Percentiles rank a stretch among this genome's conserved stretches.
phyloP scores from a whole-genome alignment of 2,797 vertebrate genomes.

The Jordanella pulchra region DNA sequence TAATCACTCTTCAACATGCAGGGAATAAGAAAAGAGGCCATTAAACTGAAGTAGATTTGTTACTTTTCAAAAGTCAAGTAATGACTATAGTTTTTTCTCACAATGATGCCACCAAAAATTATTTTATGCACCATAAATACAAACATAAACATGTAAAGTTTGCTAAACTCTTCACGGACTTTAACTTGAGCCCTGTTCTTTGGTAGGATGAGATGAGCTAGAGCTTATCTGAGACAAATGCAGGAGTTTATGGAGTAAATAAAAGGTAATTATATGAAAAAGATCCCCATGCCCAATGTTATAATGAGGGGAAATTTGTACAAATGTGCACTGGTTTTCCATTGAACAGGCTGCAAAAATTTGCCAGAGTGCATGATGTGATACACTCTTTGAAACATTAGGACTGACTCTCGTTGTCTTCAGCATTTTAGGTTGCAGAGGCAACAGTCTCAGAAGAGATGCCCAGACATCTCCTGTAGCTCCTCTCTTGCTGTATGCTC shows the following conservation, averaged over 20 bases:
- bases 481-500: no score
- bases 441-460: no score
- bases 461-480: no score
- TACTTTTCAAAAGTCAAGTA: background rate
- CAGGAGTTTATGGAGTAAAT: background rate
- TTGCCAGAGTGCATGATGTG: no score
- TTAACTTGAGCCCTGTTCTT: background rate
- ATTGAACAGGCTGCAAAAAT: no score
- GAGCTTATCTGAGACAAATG: background rate
- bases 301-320: background rate
- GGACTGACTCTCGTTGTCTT: background rate
- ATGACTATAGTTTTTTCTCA: background rate
- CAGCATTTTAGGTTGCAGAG: no score
- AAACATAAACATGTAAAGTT: conserved; percentile 1
- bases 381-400: background rate
- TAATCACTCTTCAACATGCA: background rate
- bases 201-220: background rate
- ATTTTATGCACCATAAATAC: background rate
- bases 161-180: background rate
- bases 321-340: no score
- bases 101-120: background rate
- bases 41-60: background rate
- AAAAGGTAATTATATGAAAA: background rate
- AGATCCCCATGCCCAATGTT: background rate
- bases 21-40: background rate